Evolutionary conservation across 2,113 vertebrate species (phyloP), one percentile per base, ranked within the genome.

Genomic region (Phyllopteryx taeniolatus): DNA sequence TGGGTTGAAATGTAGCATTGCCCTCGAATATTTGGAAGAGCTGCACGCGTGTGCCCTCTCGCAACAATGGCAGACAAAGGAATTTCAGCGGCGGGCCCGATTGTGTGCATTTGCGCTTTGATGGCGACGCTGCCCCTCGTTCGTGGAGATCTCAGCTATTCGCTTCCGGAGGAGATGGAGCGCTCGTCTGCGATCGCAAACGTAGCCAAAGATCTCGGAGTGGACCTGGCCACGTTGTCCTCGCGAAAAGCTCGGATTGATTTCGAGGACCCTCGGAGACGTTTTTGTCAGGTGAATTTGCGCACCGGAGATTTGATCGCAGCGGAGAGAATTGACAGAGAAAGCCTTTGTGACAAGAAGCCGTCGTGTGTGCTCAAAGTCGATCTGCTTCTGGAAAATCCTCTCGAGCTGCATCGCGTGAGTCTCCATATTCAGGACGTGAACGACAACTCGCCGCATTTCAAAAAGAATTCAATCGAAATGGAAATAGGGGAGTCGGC

Each of bases 91-190:
- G 14, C 95, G 43, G 2, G 47, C 42, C 42, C 8, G 39, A 20
- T 77, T 56, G 2, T 76, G 51, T 39, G 35, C 0, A 46, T 75
- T 14, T 27, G 60, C 43, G 75, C 54, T 14, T 62, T 88, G 27
- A 33, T 84, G 59, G 1, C 70, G 22, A 63, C 62, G 2, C n/a
- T 84, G 0, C 7, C 49, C 14, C 19, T 71, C 57, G 90, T 77
- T 33, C 0, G 81, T 70, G 85, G 83, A 19, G 91, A 91, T 74
- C 76, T 93, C 54, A 89, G 77, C 67, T 95, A 93, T 82, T 85
- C 86, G 27, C 2, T 87, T 65, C 76, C 63, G 0, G 93, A 94
- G 57, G 92, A 94, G 65, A 91, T 88, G 89, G 91, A 91, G 81
- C 86, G 2, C 2, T 85, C 79, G 0, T 91, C 88, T 1, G 85